Percentiles rank a stretch among this genome's conserved stretches.
Conservation (phyloP, 2,888 invertebrate species). For the Thysanoteuthis rhombus region DNA sequence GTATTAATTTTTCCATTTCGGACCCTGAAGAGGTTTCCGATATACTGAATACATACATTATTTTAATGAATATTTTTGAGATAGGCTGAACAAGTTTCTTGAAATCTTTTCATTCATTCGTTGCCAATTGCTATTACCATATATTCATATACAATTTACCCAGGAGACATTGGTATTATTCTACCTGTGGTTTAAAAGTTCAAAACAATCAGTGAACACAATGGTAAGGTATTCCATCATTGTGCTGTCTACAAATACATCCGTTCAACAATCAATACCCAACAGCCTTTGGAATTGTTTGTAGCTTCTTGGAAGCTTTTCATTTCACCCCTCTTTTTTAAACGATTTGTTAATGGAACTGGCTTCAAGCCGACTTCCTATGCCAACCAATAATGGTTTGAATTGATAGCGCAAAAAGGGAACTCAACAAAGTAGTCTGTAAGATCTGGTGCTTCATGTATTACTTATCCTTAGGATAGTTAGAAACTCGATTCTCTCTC, state of each 20-base stretch:
- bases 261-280: not conserved
- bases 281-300: not conserved
- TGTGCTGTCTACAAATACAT: not conserved
- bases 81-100: too few relatives aligned
- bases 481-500: too few relatives aligned
- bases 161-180: too few relatives aligned
- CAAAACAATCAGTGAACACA: not conserved
- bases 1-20: too few relatives aligned
- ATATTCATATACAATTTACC: too few relatives aligned
- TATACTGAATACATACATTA: too few relatives aligned
- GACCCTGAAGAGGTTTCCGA: too few relatives aligned
- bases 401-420: not conserved
- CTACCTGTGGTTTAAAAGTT: too few relatives aligned
- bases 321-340: not conserved
- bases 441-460: not conserved
- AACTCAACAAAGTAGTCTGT: not conserved
- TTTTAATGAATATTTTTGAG: too few relatives aligned
- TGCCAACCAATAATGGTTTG: not conserved
- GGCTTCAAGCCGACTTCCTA: not conserved
- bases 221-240: not conserved
- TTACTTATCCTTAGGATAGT: too few relatives aligned
- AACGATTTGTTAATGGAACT: not conserved
- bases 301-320: not conserved
- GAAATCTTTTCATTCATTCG: too few relatives aligned
- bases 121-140: too few relatives aligned